These are phyloP conservation scores for Gila robusta DNA, from an alignment of 2,797 vertebrate species.

Conservation along the genomic window DNA sequence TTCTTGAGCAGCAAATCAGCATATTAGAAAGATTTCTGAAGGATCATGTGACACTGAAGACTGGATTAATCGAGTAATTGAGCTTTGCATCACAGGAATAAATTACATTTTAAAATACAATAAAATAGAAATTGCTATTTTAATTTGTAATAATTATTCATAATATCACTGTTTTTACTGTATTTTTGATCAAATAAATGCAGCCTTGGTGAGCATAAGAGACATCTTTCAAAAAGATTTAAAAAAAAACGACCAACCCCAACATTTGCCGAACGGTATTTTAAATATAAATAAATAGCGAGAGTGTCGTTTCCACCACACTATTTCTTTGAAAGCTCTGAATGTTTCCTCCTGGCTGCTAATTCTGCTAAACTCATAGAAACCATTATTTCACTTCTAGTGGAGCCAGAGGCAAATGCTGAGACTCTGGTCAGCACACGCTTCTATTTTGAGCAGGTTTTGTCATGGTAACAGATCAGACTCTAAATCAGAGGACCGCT, in stretches of 20 bases:
- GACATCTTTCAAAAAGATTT: not conserved
- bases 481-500: slow-evolving; percentile 18
- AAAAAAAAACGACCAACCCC: not conserved
- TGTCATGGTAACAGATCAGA: slow-evolving; percentile 46
- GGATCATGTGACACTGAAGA: not conserved
- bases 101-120: not conserved
- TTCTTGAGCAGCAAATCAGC: not conserved
- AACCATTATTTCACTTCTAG: not conserved
- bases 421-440: slow-evolving; percentile 2
- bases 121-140: not conserved
- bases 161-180: not conserved
- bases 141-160: not conserved
- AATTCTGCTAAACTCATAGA: not conserved
- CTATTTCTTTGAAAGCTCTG: not conserved
- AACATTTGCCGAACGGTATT: not conserved
- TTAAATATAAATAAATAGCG: not conserved
- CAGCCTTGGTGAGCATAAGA: not conserved
- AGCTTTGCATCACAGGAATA: not conserved
- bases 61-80: not conserved
- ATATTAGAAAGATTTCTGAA: not conserved
- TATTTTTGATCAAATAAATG: not conserved
- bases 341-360: not conserved
- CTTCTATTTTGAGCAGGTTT: slow-evolving; percentile 28
- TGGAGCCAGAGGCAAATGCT: slow-evolving; percentile 4
- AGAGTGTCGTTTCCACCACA: not conserved